Conservation (phyloP, 2,888 invertebrate genomes). For the Crioceris asparagi region DNA sequence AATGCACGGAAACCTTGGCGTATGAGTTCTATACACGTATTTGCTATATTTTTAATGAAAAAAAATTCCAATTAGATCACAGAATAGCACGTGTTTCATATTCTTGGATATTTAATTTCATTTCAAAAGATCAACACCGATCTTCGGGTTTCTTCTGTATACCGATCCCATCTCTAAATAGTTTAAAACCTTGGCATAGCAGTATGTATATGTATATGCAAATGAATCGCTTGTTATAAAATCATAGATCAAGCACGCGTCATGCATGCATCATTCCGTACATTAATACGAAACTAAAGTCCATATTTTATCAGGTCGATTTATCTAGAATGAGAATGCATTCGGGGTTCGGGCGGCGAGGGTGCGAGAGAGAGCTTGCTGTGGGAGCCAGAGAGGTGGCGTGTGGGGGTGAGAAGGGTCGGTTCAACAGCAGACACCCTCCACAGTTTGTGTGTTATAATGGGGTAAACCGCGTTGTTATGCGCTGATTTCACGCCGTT, state of each 20-base stretch:
- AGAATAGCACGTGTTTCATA: no score
- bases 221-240: slow-evolving; percentile 31
- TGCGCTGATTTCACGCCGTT: slow-evolving; percentile 39
- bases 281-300: slow-evolving; percentile 37
- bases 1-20: no score
- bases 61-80: no score
- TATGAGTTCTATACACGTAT: no score
- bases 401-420: slow-evolving; percentile 13
- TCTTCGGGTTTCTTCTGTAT: no score
- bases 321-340: slow-evolving; percentile 36
- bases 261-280: slow-evolving; percentile 32
- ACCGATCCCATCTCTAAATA: no score
- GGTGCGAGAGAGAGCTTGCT: neutral
- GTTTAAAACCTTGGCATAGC: no score
- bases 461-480: slow-evolving; percentile 41
- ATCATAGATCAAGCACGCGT: slow-evolving; percentile 28
- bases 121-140: no score
- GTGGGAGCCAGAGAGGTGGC: slow-evolving; percentile 18
- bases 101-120: no score
- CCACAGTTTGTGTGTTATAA: slow-evolving; percentile 28
- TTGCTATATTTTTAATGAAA: no score
- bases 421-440: slow-evolving; percentile 13
- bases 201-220: slow-evolving; percentile 25
- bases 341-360: slow-evolving; percentile 22
- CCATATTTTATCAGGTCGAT: slow-evolving; percentile 38